phyloP scores from a whole-genome alignment of 2,797 vertebrate species.

The Peromyscus attwateri region DNA sequence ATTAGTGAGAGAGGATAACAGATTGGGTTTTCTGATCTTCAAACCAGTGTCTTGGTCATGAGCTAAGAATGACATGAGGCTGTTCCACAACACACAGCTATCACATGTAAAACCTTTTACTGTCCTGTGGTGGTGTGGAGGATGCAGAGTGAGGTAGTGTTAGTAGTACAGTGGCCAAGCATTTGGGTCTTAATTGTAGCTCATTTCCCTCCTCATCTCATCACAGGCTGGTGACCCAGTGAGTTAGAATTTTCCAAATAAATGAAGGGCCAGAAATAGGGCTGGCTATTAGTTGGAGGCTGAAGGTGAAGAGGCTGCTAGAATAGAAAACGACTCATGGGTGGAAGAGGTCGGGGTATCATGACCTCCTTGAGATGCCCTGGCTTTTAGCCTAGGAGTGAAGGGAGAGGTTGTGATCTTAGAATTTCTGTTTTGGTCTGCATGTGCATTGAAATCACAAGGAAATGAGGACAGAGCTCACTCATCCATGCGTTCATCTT shows the following conservation, averaged over 20 bases:
- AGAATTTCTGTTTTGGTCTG: background rate
- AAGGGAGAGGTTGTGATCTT: background rate
- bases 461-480: background rate
- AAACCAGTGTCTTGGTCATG: background rate
- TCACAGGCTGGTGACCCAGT: background rate
- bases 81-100: background rate
- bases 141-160: too few species aligned
- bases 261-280: background rate
- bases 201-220: background rate
- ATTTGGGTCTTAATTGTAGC: background rate
- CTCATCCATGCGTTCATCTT: background rate
- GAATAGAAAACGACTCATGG: background rate
- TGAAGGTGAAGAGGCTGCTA: background rate
- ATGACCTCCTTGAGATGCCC: background rate
- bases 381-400: background rate
- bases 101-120: background rate
- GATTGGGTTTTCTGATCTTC: background rate
- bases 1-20: background rate
- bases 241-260: background rate
- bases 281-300: background rate
- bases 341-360: background rate
- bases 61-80: background rate
- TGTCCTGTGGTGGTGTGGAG: accelerated
- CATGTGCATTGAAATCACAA: background rate
- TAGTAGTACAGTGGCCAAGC: background rate